phyloP scores from a whole-genome alignment of 2,888 invertebrate species.

The Microctonus aethiopoides region DNA sequence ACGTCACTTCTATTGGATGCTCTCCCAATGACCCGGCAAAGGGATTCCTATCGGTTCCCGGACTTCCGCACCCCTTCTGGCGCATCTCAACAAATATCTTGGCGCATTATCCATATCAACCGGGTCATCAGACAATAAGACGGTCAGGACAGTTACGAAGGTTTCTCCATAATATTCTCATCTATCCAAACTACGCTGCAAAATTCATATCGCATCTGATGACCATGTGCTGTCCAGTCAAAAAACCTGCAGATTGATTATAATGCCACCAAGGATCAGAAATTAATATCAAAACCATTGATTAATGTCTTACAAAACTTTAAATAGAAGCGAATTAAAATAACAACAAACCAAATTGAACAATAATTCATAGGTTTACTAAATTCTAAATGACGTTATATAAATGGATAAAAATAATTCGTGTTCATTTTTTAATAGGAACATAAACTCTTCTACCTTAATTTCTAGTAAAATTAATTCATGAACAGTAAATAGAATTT shows the following conservation, averaged over 20 bases:
- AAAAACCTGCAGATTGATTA: neutral
- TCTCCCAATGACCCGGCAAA: slow-evolving; percentile 12
- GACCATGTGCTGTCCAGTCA: neutral
- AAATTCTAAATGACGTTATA: too few relatives aligned
- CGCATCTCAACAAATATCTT: slow-evolving; percentile 43
- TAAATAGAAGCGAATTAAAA: too few relatives aligned
- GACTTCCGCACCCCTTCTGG: slow-evolving; percentile 11
- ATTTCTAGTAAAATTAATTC: too few relatives aligned
- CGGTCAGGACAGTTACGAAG: slow-evolving; percentile 39
- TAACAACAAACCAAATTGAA: too few relatives aligned
- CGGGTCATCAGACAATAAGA: slow-evolving; percentile 51
- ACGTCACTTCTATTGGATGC: slow-evolving; percentile 5
- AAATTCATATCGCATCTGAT: slow-evolving; percentile 49
- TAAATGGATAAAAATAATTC: too few relatives aligned
- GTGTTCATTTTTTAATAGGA: too few relatives aligned
- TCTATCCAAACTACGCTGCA: slow-evolving; percentile 48
- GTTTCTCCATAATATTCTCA: slow-evolving; percentile 45
- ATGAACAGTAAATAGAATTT: too few relatives aligned
- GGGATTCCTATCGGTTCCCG: slow-evolving; percentile 35
- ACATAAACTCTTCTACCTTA: too few relatives aligned
- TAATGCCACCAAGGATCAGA: too few relatives aligned
- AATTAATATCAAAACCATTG: too few relatives aligned
- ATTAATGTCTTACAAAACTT: too few relatives aligned
- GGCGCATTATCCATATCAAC: slow-evolving; percentile 50
- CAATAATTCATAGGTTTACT: too few relatives aligned